Percentiles rank a stretch among this genome's conserved stretches.
These are phyloP conservation scores for Paraplagusia blochii DNA, from an alignment of 2,113 vertebrate species.

Conservation along the genomic window DNA sequence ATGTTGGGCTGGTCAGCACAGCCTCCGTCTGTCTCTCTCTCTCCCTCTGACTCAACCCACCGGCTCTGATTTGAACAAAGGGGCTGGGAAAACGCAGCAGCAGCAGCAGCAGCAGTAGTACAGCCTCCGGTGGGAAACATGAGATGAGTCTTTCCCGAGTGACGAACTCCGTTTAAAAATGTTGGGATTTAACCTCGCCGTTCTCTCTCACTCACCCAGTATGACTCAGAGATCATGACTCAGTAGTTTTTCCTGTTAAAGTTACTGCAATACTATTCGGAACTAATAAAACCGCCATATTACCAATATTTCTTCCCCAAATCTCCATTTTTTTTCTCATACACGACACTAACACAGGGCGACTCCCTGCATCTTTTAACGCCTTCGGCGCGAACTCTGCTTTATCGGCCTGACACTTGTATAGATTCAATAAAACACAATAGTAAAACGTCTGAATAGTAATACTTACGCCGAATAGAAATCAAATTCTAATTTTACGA, in stretches of 20 bases:
- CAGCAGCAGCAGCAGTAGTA: constrained; percentile 12
- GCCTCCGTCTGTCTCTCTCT: constrained; percentile 30
- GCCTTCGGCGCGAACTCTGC: no score
- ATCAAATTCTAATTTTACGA: fast-evolving
- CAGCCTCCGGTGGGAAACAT: constrained; percentile 59
- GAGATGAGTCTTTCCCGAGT: constrained; percentile 19
- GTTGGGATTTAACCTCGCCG: background rate
- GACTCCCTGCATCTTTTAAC: background rate
- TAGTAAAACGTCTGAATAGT: background rate
- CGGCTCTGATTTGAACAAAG: constrained; percentile 68
- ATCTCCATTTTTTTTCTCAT: background rate
- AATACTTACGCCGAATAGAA: background rate
- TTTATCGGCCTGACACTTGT: no score
- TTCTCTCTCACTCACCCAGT: background rate
- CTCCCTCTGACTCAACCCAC: constrained; percentile 58
- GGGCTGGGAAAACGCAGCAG: constrained; percentile 36
- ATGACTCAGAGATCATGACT: constrained; percentile 4
- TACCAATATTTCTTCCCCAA: no score
- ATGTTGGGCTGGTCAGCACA: constrained; percentile 19
- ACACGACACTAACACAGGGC: background rate
- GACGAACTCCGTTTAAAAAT: background rate
- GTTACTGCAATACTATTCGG: background rate
- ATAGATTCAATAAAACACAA: background rate
- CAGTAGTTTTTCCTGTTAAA: fast-evolving
- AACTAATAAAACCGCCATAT: background rate